A percentile compares a stretch with the other conserved stretches of the same genome.
phyloP scores from a whole-genome alignment of 2,888 invertebrate species.

The Leucophenga maculata region DNA sequence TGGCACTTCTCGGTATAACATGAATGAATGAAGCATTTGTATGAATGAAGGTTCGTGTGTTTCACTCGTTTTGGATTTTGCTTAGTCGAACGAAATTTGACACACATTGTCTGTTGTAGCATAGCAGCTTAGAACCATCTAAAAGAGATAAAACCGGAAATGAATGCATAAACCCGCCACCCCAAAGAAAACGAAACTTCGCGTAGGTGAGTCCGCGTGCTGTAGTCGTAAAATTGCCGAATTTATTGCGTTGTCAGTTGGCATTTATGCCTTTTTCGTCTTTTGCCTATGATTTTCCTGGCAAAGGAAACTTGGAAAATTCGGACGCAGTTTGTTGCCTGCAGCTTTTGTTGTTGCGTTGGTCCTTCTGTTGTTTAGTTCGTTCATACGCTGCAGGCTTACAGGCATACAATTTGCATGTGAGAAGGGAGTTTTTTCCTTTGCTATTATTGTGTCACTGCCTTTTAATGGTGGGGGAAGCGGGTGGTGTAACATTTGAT shows the following conservation, averaged over 20 bases:
- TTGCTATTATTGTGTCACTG: too few species aligned
- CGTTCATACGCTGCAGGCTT: background rate
- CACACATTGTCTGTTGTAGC: conserved; percentile 46
- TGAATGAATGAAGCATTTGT: conserved; percentile 1
- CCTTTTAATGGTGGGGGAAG: too few species aligned
- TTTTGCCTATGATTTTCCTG: background rate
- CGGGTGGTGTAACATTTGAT: too few species aligned
- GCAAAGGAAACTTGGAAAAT: background rate
- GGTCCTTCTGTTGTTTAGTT: background rate
- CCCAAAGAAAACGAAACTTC: conserved; percentile 21
- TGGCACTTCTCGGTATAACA: background rate
- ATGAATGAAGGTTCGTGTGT: background rate
- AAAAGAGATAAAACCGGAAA: conserved; percentile 50
- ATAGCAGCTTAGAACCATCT: background rate
- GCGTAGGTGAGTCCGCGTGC: conserved; percentile 4
- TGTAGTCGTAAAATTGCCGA: conserved; percentile 46
- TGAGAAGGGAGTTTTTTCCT: too few species aligned
- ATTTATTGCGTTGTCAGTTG: conserved; percentile 44
- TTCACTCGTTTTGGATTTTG: background rate
- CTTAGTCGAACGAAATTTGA: conserved; percentile 44
- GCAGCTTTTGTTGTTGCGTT: background rate
- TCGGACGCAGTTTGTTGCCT: background rate
- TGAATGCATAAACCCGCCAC: conserved; percentile 44
- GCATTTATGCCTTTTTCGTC: conserved; percentile 27
- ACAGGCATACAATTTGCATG: too few species aligned